Conservation (phyloP, 2,797 vertebrate genomes). For the Ataeniobius toweri region DNA sequence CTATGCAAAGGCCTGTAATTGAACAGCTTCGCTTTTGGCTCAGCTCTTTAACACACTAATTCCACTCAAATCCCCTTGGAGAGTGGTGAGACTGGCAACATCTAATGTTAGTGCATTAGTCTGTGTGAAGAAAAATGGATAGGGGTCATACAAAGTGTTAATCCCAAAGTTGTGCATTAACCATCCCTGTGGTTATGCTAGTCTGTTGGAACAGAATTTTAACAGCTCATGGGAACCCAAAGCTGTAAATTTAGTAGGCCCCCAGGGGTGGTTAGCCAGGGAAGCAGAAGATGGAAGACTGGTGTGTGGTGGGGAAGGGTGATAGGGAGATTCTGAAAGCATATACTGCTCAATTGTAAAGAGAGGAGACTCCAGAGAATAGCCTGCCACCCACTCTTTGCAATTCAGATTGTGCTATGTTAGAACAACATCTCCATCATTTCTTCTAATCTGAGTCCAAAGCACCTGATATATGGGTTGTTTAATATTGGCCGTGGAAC, state of each 20-base stretch:
- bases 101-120: slow-evolving; percentile 29
- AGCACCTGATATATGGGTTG: slow-evolving; percentile 5
- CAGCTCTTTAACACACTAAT: slow-evolving; percentile 63
- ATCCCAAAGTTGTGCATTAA: slow-evolving; percentile 60
- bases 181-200: slow-evolving; percentile 61
- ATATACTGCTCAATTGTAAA: slow-evolving; percentile 47
- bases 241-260: slow-evolving; percentile 60
- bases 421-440: slow-evolving; percentile 17
- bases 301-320: not conserved
- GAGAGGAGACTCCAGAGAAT: slow-evolving; percentile 47
- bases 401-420: slow-evolving; percentile 20
- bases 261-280: slow-evolving; percentile 34
- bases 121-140: slow-evolving; percentile 37
- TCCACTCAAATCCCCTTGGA: slow-evolving; percentile 62
- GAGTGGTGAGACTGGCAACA: slow-evolving; percentile 52
- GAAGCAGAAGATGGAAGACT: slow-evolving; percentile 6
- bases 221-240: slow-evolving; percentile 54
- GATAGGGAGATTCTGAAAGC: slow-evolving; percentile 27
- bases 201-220: slow-evolving; percentile 54
- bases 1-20: no score
- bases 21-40: slow-evolving; percentile 21
- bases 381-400: slow-evolving; percentile 45
- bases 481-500: slow-evolving; percentile 22
- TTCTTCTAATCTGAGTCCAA: slow-evolving; percentile 21
- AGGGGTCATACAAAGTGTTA: slow-evolving; percentile 58